These are phyloP conservation scores for Escarpia spicata DNA, from an alignment of 2,888 invertebrate species.

Conservation along the genomic window DNA sequence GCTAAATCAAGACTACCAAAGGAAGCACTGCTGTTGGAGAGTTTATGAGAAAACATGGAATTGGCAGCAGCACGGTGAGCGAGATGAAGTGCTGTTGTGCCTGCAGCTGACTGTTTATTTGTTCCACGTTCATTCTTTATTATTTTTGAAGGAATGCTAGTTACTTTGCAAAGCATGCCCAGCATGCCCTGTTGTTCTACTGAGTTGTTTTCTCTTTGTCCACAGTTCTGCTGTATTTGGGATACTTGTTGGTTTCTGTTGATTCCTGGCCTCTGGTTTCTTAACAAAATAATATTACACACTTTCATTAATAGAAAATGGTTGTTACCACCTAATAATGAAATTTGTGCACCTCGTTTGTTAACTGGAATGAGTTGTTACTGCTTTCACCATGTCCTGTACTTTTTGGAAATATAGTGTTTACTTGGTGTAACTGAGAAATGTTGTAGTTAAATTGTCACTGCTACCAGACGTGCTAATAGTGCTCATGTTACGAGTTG, in stretches of 20 bases:
- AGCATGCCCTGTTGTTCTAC: conserved; percentile 9
- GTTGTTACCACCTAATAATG: conserved; percentile 16
- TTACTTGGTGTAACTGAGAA: background rate
- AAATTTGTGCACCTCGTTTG: conserved; percentile 13
- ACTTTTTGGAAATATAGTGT: background rate
- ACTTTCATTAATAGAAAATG: conserved; percentile 6
- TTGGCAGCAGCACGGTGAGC: conserved; percentile 11
- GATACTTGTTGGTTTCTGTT: conserved; percentile 16
- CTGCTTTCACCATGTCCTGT: conserved; percentile 12
- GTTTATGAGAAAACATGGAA: conserved; percentile 16
- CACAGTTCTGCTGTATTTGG: conserved; percentile 11
- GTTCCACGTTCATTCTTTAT: conserved; percentile 13
- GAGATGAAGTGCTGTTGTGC: conserved; percentile 16
- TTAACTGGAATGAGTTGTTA: conserved; percentile 13
- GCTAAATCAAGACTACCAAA: conserved; percentile 6
- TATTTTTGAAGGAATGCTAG: conserved; percentile 12
- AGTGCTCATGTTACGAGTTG: background rate
- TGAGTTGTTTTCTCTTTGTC: conserved; percentile 16
- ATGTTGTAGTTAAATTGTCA: background rate
- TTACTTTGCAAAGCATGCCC: conserved; percentile 9
- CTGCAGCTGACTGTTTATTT: conserved; percentile 16
- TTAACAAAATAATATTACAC: conserved; percentile 8
- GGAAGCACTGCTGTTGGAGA: conserved; percentile 11
- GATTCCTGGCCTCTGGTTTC: conserved; percentile 5
- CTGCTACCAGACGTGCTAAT: background rate